Evolutionary conservation across 2,113 vertebrate species (phyloP), one percentile per base, ranked within the genome.

Genomic region (Colius striatus): DNA sequence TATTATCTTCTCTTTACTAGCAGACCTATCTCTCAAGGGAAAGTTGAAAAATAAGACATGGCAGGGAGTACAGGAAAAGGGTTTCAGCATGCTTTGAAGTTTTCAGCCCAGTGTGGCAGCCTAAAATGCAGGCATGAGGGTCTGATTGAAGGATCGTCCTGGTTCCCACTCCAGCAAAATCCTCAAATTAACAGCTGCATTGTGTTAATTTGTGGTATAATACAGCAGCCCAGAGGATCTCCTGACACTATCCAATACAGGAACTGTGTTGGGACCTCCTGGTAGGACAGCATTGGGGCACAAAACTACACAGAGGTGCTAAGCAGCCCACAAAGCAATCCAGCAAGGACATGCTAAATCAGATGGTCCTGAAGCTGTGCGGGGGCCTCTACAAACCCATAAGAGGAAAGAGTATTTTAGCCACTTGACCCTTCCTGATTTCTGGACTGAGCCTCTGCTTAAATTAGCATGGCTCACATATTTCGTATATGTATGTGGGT

Each of bases 11-110:
- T 79, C 55, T 71, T 94, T 72, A 58, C 36, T 58, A 26, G 20
- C 36, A 43, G 60, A 85, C 36, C 51, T 50, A 18, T 63, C 67
- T 90, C 79, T 81, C 41, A 51, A 48, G 61, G 51, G 55, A 91
- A 94, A 87, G 87, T 92, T 71, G 80, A 74, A 74, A 90, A 92
- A 81, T 83, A 81, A 90, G 60, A 66, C 51, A 51, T 38, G 34
- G 29, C 63, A 86, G 66, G 38, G 58, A 93, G 53, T 54, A 22
- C 17, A 57, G 53, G 74, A 38, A 81, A 77, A 83, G 48, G 15
- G 11, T 13, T 13, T 79, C 54, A 85, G 16, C 1, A 0, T 41
- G 34, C 75, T 88, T 80, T 90, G 55, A 94, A 77, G 45, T 78
- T 51, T 48, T 88, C 68, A 63, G 41, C 65, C 32, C 0, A 1